Conservation (phyloP, 2,888 invertebrate genomes). For the Cheilosia urbana region DNA sequence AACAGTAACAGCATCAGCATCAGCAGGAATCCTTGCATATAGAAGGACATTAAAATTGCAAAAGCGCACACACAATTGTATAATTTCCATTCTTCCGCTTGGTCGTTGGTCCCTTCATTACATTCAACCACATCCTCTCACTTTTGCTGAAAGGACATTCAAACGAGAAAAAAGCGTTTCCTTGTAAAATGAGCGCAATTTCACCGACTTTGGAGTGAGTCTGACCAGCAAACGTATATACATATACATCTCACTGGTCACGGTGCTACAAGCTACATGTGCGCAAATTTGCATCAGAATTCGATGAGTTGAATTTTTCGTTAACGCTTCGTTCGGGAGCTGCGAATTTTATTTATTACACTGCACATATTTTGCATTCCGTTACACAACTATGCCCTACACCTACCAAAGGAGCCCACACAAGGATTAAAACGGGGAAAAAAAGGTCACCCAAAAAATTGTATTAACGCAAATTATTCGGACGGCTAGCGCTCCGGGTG, state of each 20-base stretch:
- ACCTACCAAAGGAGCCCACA: constrained; percentile 18
- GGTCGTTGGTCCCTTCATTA: background rate
- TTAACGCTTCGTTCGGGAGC: constrained; percentile 27
- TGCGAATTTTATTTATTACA: constrained; percentile 70
- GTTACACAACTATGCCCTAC: constrained; percentile 64
- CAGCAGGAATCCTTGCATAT: constrained; percentile 19
- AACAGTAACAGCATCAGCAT: constrained; percentile 1
- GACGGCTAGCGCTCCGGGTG: constrained; percentile 41
- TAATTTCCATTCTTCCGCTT: constrained; percentile 19
- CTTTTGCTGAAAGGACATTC: constrained; percentile 20
- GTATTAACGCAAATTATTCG: constrained; percentile 74
- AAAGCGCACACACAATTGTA: constrained; percentile 49
- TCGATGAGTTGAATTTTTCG: constrained; percentile 51
- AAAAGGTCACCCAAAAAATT: constrained; percentile 46
- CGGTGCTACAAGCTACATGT: constrained; percentile 41
- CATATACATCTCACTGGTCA: background rate
- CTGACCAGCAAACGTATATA: no score
- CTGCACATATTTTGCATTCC: constrained; percentile 68
- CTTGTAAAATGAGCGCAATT: constrained; percentile 38
- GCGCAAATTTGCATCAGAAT: constrained; percentile 63
- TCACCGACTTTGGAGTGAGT: constrained; percentile 2
- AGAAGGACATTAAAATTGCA: constrained; percentile 61
- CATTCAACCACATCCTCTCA: constrained; percentile 55
- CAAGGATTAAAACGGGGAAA: constrained; percentile 9
- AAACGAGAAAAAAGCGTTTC: constrained; percentile 27